Percentiles rank a stretch among this genome's conserved stretches.
Conservation (phyloP, 1,140 invertebrate species). For the Sarcophaga bullata region DNA sequence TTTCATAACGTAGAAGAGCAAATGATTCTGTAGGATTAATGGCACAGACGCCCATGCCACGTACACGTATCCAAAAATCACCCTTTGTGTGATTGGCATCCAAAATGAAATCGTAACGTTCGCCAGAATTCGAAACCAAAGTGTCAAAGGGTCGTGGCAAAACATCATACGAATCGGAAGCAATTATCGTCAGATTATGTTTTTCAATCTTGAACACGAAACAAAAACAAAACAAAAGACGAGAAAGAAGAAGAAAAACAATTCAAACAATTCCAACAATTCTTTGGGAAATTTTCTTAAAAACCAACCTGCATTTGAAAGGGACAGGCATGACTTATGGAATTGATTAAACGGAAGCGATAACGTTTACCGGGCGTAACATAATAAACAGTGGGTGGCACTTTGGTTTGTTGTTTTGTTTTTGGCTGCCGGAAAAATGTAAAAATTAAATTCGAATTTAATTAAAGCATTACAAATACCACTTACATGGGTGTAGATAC, state of each 20-base stretch:
- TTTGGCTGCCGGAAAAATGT: not conserved
- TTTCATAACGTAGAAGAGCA: conserved; percentile 44
- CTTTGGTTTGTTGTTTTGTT: conserved; percentile 39
- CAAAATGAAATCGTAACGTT: conserved; percentile 73
- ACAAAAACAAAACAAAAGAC: not conserved
- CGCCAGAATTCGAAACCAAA: conserved; percentile 67
- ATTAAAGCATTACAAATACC: too few relatives aligned
- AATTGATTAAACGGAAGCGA: conserved; percentile 69
- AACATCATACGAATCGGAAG: conserved; percentile 68
- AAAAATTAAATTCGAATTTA: not conserved
- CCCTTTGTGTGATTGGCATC: conserved; percentile 67
- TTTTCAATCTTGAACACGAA: conserved; percentile 64
- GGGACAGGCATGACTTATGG: conserved; percentile 68
- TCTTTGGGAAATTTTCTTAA: too few relatives aligned
- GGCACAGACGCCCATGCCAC: conserved; percentile 67
- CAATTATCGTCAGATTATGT: conserved; percentile 68
- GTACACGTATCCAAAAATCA: conserved; percentile 70
- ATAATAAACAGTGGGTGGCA: conserved; percentile 45
- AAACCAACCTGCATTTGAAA: conserved; percentile 64
- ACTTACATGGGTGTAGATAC: conserved; percentile 51
- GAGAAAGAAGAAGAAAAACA: too few relatives aligned
- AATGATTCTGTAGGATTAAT: conserved; percentile 41
- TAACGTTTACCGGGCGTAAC: conserved; percentile 62
- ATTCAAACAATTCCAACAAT: too few relatives aligned
- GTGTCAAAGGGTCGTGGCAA: conserved; percentile 57